Conservation (phyloP, 2,113 vertebrate genomes). For the Otolemur garnettii region DNA sequence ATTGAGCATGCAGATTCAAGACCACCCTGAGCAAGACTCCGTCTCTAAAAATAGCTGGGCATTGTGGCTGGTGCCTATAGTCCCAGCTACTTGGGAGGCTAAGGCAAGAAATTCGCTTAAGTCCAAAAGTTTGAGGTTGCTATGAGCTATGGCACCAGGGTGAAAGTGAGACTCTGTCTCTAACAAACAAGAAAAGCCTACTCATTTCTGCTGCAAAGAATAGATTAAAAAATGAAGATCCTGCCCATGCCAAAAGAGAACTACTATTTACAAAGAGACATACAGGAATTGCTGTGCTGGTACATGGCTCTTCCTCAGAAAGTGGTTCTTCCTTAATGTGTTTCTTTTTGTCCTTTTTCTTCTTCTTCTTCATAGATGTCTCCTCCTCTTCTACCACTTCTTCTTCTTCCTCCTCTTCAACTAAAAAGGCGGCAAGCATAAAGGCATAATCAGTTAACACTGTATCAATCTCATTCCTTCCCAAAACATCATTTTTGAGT, state of each 20-base stretch:
- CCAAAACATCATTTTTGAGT: not conserved
- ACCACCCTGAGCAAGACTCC: too few relatives aligned
- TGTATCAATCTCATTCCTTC: not conserved
- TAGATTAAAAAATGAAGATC: not conserved
- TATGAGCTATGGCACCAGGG: too few relatives aligned
- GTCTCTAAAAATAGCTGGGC: too few relatives aligned
- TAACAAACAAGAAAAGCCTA: too few relatives aligned
- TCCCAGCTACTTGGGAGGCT: too few relatives aligned
- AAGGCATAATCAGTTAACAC: slow-evolving; percentile 33
- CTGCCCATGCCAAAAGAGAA: not conserved
- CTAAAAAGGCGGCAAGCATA: not conserved
- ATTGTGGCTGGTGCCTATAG: too few relatives aligned
- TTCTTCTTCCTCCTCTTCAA: slow-evolving; percentile 78
- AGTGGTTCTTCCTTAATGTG: slow-evolving; percentile 84
- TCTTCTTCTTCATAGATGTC: slow-evolving; percentile 92
- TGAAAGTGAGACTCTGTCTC: too few relatives aligned
- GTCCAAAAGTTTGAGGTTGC: too few relatives aligned
- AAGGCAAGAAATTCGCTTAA: too few relatives aligned
- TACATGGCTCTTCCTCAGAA: slow-evolving; percentile 83
- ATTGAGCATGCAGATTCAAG: too few relatives aligned
- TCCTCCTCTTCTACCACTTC: slow-evolving; percentile 78
- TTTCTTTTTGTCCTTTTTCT: slow-evolving; percentile 93
- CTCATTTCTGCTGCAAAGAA: not conserved
- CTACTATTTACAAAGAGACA: slow-evolving; percentile 24
- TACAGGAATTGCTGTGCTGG: slow-evolving; percentile 82